These are phyloP conservation scores for Drosophila dives DNA, from an alignment of 2,888 invertebrate species.

Conservation along the genomic window DNA sequence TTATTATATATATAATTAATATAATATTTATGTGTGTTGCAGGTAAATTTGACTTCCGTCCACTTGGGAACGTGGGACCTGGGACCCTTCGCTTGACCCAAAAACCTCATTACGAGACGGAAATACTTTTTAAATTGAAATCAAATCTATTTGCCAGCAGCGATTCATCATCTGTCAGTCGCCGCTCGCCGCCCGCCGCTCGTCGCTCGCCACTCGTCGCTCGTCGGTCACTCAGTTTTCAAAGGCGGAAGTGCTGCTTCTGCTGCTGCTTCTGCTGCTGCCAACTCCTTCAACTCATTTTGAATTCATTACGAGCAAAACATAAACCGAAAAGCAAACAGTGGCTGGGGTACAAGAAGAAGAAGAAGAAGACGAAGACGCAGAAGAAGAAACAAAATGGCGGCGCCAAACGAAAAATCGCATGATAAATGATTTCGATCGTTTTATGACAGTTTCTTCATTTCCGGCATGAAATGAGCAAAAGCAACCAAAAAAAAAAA, in stretches of 20 bases:
- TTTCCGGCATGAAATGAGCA: slow-evolving; percentile 81
- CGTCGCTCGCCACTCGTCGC: neutral
- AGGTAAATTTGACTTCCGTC: slow-evolving; percentile 12
- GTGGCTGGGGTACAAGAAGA: neutral
- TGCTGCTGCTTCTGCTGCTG: slow-evolving; percentile 12
- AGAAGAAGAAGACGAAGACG: slow-evolving; percentile 1
- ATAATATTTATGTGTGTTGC: neutral
- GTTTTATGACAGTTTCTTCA: slow-evolving; percentile 84
- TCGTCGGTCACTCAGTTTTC: slow-evolving; percentile 26
- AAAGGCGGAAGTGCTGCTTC: slow-evolving; percentile 38
- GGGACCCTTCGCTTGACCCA: slow-evolving; percentile 20
- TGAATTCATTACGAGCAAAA: slow-evolving; percentile 46
- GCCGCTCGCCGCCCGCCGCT: slow-evolving; percentile 9
- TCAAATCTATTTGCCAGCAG: slow-evolving; percentile 52
- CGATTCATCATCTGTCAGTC: slow-evolving; percentile 45
- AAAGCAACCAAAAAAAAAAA: slow-evolving; percentile 37
- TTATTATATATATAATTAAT: neutral
- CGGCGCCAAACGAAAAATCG: slow-evolving; percentile 62
- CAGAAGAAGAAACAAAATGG: slow-evolving; percentile 59
- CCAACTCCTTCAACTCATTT: slow-evolving; percentile 50
- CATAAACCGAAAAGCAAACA: slow-evolving; percentile 13
- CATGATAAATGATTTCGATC: slow-evolving; percentile 83
- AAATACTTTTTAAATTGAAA: slow-evolving; percentile 64
- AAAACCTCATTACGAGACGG: slow-evolving; percentile 66
- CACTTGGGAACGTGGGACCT: neutral